Evolutionary conservation across 2,888 invertebrate genomes (phyloP), one percentile per base, ranked within the genome.

Genomic region (Drosophila mercatorum): DNA sequence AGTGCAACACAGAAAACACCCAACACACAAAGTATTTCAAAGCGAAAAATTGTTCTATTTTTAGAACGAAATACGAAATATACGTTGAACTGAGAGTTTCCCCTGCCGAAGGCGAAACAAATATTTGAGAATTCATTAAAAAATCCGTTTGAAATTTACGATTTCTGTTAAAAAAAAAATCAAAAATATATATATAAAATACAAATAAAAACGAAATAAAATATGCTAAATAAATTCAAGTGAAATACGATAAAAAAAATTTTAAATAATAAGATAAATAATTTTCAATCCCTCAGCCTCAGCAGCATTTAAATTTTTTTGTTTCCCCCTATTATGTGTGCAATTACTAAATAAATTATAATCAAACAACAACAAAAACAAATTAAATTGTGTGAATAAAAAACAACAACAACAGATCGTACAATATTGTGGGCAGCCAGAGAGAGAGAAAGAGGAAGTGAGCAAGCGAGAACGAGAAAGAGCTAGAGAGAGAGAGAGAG

Each of bases 261-360:
- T 40, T 34, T 22, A 56, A 74, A 41, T 40, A 55, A 34, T 44
- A 53, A 17, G 17, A 60, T 46, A 49, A 56, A 55, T 49, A 65
- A 57, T 72, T 53, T 70, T 51, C 17, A 31, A 17, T 36, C 49
- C 40, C 14, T 26, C 31, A 68, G 43, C 34, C 44, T 34, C 10
- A 34, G 51, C 55, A 81, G 89, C 75, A 81, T 87, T 87, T 83
- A 82, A 81, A 71, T 81, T 77, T 62, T 59, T 28, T 78, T 80
- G 71, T 55, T 56, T n/a, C 68, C 59, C 75, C 75, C 75, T 72
- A 86, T 75, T 78, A 77, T 85, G 74, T 75, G 84, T 88, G 88
- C 84, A 89, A 84, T 89, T 89, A 84, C 59, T 83, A 68, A 80
- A 83, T 82, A 79, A 79, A 78, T 75, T 68, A 68, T 81, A 72